Evolutionary conservation across 2,113 vertebrate species (phyloP).

Genomic region (Geococcyx californianus): DNA sequence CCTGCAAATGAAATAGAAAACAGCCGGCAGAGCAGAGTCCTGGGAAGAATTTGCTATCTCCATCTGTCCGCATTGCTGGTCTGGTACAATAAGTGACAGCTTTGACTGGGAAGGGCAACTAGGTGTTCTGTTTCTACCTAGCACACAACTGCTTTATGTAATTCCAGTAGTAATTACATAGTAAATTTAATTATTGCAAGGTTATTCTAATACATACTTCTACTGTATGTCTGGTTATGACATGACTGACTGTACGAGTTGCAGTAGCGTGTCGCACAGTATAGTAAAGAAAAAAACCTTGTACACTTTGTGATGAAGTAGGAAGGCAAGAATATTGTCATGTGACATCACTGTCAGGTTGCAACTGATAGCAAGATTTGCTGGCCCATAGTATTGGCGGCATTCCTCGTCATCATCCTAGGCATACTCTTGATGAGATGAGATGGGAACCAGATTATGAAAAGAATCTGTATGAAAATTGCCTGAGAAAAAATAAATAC

Average conservation of each 20-base stretch:
- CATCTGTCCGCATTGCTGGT: background rate
- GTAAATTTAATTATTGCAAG: background rate
- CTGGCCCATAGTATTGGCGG: background rate
- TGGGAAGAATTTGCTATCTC: background rate
- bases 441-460: background rate
- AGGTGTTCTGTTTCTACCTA: background rate
- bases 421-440: no score
- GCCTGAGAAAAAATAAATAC: accelerated
- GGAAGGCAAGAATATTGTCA: background rate
- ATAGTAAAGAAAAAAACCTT: background rate
- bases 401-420: background rate
- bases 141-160: background rate
- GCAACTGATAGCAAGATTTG: background rate
- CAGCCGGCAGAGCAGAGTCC: background rate
- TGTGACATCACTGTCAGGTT: background rate
- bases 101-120: background rate
- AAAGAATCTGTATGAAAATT: background rate
- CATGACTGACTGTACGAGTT: background rate
- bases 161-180: background rate
- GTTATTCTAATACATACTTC: background rate
- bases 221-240: background rate
- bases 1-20: background rate
- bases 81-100: background rate
- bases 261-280: background rate
- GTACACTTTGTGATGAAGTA: background rate